A percentile compares a stretch with the other conserved stretches of the same genome.
Evolutionary conservation across 2,888 invertebrate genomes (phyloP).

Genomic region (Sinelater perroti): DNA sequence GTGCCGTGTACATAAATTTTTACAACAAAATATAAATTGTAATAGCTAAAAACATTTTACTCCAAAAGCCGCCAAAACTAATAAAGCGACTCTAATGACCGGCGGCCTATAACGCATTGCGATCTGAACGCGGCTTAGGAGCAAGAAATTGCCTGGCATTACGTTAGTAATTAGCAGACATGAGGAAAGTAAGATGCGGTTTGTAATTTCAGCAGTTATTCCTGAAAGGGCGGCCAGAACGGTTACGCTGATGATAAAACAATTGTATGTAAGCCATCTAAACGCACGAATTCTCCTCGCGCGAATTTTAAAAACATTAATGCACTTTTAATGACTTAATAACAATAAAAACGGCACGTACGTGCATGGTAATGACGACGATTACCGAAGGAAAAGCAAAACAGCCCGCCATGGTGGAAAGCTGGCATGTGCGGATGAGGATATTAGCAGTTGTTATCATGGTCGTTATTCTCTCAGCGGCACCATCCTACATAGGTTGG

Average conservation of each 20-base stretch:
- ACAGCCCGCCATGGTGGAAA: not conserved
- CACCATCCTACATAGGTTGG: too few species aligned
- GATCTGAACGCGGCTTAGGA: too few species aligned
- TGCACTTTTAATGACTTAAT: slow-evolving; percentile 47
- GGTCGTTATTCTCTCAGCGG: too few species aligned
- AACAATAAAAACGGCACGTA: slow-evolving; percentile 34
- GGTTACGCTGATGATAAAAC: slow-evolving; percentile 14
- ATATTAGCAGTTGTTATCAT: not conserved
- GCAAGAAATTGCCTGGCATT: slow-evolving; percentile 2
- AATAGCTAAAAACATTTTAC: too few species aligned
- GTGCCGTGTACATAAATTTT: too few species aligned
- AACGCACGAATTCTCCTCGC: slow-evolving; percentile 7
- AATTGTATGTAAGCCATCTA: slow-evolving; percentile 3
- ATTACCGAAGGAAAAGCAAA: slow-evolving; percentile 35
- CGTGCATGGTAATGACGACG: slow-evolving; percentile 43
- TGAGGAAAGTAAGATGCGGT: slow-evolving; percentile 10
- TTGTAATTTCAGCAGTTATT: slow-evolving; percentile 13
- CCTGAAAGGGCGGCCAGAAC: slow-evolving; percentile 12
- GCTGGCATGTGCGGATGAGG: not conserved
- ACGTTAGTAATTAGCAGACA: not conserved
- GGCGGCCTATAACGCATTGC: too few species aligned
- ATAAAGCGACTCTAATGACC: too few species aligned
- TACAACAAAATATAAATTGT: too few species aligned
- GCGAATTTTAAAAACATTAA: slow-evolving; percentile 27
- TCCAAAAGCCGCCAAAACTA: too few species aligned